Evolutionary conservation across 2,797 vertebrate species (phyloP), one percentile per base, ranked within the genome.

Genomic region (Cottoperca gobio): DNA sequence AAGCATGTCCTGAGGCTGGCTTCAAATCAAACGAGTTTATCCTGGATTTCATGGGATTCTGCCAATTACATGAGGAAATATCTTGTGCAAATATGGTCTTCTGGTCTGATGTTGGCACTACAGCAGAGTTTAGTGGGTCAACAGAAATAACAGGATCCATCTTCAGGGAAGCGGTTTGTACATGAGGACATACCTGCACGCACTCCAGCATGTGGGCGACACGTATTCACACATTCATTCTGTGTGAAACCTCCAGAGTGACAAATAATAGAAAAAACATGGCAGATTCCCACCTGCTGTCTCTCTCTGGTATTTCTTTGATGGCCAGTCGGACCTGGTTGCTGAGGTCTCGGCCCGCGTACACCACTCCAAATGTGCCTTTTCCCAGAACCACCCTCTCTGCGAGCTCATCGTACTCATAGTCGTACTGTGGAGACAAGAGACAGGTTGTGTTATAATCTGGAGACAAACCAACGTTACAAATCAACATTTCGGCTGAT

Each of bases 311-410:
- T 58, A 99, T 99, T 89, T 99, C 98, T 81, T 99, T 99, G 90
- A 99, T 99, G 86, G 98, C 98, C 81, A 99, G 96, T 69, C 98
- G 95, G 89, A 99, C 98, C 93, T 99, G 98, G 93, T 99, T 99
- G 94, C 97, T 99, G 74, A 99, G 92, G 91, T 99, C 98, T 61
- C 98, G 95, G 71, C 98, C 98, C 0, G 98, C 98, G 2, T 99
- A 99, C 48, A 99, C 98, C 4, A 99, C 93, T 28, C 98, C 98
- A 0, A 99, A 99, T 0, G 98, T 99, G 57, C 98, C 98, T 93
- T 99, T 99, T 40, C 98, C 98, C 87, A 99, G 94, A 78, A 99
- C 69, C 69, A 97, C 94, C 90, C 95, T 94, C 80, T 99, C 98
- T 0, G 96, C 97, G 0, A 97, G 98, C 90, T 99, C 98, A 19